Percentiles rank a stretch among this genome's conserved stretches.
These are phyloP conservation scores for Crax fasciolata DNA, from an alignment of 2,797 vertebrate genomes.

Conservation along the genomic window DNA sequence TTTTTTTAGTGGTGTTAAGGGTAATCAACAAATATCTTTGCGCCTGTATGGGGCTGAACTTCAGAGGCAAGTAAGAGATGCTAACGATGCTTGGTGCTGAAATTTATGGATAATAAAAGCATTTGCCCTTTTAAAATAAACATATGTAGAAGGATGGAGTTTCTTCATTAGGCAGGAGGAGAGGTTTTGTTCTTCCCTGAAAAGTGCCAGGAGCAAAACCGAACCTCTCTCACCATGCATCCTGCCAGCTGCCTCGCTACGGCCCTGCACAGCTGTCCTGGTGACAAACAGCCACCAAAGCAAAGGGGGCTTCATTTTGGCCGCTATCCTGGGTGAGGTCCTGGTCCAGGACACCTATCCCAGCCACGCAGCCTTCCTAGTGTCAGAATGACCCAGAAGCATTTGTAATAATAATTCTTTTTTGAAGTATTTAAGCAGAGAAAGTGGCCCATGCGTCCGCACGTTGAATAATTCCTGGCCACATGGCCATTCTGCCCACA, in stretches of 20 bases:
- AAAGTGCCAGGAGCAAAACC: not conserved
- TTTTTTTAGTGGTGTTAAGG: conserved; percentile 48
- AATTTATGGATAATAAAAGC: not conserved
- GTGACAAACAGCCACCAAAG: not conserved
- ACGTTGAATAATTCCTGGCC: not conserved
- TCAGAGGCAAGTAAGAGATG: not conserved
- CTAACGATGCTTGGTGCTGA: not conserved
- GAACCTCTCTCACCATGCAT: not conserved
- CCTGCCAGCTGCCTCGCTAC: not conserved
- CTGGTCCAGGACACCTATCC: not conserved
- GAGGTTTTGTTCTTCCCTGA: not conserved
- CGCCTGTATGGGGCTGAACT: conserved; percentile 68
- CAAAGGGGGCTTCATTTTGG: not conserved
- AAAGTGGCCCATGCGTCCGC: not conserved
- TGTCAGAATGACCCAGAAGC: not conserved
- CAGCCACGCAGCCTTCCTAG: not conserved
- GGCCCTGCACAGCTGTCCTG: not conserved
- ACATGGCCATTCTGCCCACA: not conserved
- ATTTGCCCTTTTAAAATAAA: not conserved
- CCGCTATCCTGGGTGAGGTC: not conserved
- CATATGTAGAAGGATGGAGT: not conserved
- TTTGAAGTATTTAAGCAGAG: not conserved
- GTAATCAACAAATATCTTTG: conserved; percentile 82
- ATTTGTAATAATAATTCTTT: not conserved
- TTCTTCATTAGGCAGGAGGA: not conserved